phyloP scores from a whole-genome alignment of 2,888 invertebrate species.

The Elegia similella region DNA sequence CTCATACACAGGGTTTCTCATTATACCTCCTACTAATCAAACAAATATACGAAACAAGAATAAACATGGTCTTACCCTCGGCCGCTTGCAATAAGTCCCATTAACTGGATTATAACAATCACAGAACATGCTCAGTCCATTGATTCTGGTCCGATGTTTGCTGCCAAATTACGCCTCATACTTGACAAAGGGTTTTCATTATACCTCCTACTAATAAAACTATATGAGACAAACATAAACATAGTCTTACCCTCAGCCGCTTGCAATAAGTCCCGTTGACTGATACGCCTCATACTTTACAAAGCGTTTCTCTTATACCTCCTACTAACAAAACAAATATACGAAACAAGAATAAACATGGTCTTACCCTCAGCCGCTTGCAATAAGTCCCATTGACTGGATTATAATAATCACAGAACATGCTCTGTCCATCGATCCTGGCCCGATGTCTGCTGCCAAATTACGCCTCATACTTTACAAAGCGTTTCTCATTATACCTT shows the following conservation, averaged over 20 bases:
- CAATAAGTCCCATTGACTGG: conserved; percentile 94
- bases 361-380: conserved; percentile 89
- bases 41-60: too few relatives aligned
- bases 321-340: too few relatives aligned
- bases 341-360: not conserved
- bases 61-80: conserved; percentile 81
- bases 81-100: conserved; percentile 96
- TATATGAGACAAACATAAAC: not conserved
- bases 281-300: conserved; percentile 97
- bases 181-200: conserved; percentile 96
- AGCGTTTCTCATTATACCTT: conserved; percentile 87
- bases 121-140: conserved; percentile 97
- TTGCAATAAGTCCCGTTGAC: conserved; percentile 96
- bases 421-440: conserved; percentile 94
- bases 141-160: conserved; percentile 95
- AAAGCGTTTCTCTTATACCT: conserved; percentile 89
- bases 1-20: conserved; percentile 97
- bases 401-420: conserved; percentile 99
- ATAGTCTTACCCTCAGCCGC: conserved; percentile 19
- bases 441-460: conserved; percentile 98
- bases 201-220: too few relatives aligned
- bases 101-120: conserved; percentile 94
- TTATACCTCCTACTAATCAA: too few relatives aligned
- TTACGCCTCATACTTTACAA: conserved; percentile 97
- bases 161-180: conserved; percentile 98